Base-by-base conservation (phyloP, 2,113 vertebrate genomes). In the Planiliza haematocheilus region DNA sequence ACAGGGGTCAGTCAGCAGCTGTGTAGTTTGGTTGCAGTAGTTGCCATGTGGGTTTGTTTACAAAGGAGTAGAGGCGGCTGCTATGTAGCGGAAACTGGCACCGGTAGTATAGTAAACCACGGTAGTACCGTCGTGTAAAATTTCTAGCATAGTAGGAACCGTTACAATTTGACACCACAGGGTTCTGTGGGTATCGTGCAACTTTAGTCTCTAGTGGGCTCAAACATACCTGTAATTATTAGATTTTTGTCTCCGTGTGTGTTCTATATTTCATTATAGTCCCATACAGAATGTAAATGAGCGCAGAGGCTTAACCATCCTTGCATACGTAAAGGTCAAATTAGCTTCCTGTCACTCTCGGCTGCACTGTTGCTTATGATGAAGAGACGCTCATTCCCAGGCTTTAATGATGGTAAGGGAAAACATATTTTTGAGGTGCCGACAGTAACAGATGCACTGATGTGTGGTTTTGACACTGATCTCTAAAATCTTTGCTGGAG, bases 401-500 rank as follows among this genome's bases (percentile, higher is more conserved):
- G 36, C 18, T 48, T 61, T 56, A 57, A 79, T 51, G 9, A 42
- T 6, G 37, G 57, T 43, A 48, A 80, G 64, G 50, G 30, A 62
- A 63, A 79, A 58, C 45, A n/a, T 63, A 46, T 70, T 30, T 76
- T 12, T 46, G 63, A 74, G 58, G 39, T 56, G 65, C 49, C 79
- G 61, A 76, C 60, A 66, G 11, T 42, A 34, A 17, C 53, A 52
- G 13, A 74, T 60, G 77, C 41, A n/a, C 45, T 70, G 51, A 56
- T 68, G 50, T 65, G 50, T 10, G 42, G 63, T 51, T 48, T 52
- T 62, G 66, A 84, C 55, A 49, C 43, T 72, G 83, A 85, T 84
- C 76, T 61, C 20, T 17, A 21, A 77, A 84, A 81, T 84, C 42
- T 69, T 78, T 37, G 51, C 67, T 62, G 70, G 57, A 81, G 83